Percentiles rank a stretch among this genome's conserved stretches.
Conservation (phyloP, 1,140 invertebrate species). For the Cydia fagiglandana region DNA sequence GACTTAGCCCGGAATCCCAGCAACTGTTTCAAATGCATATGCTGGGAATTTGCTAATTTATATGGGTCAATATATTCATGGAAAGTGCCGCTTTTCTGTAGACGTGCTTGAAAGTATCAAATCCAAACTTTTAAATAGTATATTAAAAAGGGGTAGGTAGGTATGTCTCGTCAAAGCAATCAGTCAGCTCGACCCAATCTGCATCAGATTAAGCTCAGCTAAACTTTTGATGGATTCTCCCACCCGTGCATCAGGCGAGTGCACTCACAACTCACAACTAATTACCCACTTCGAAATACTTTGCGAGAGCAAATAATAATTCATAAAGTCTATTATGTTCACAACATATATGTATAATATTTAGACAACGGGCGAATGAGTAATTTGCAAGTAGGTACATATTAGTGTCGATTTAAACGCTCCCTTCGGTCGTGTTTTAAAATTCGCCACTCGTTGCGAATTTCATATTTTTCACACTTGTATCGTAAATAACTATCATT, state of each 20-base stretch:
- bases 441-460: too few species aligned
- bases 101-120: neutral
- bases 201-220: slow-evolving; percentile 18
- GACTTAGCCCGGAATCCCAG: too few species aligned
- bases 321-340: neutral
- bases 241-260: slow-evolving; percentile 4
- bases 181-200: slow-evolving; percentile 6
- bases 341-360: too few species aligned
- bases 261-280: neutral
- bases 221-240: slow-evolving; percentile 25
- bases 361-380: too few species aligned
- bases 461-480: too few species aligned
- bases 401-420: too few species aligned
- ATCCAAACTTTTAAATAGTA: neutral
- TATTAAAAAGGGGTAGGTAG: neutral
- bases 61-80: too few species aligned
- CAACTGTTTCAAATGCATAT: too few species aligned
- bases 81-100: neutral
- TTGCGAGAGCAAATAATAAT: neutral
- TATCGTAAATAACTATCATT: too few species aligned
- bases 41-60: too few species aligned
- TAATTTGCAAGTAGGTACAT: too few species aligned
- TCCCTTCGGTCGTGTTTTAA: too few species aligned
- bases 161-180: neutral
- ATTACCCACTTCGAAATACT: slow-evolving; percentile 20